Conservation (phyloP, 2,888 invertebrate genomes). For the Anoplius nigerrimus region DNA sequence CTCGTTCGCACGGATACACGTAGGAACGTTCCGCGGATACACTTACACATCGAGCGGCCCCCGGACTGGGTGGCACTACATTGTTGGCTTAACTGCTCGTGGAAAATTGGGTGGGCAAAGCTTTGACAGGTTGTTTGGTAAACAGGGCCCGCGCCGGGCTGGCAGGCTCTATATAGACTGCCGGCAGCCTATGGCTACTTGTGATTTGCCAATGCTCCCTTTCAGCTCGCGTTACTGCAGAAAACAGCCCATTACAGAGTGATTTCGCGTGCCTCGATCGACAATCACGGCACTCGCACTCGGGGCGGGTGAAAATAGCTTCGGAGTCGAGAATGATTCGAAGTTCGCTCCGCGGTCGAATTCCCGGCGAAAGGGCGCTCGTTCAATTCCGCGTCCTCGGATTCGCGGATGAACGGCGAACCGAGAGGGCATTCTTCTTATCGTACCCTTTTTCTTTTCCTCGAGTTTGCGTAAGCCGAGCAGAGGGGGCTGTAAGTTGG, state of each 20-base stretch:
- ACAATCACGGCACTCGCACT: slow-evolving; percentile 5
- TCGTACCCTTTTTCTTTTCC: too few species aligned
- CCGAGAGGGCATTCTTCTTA: too few species aligned
- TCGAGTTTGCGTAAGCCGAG: too few species aligned
- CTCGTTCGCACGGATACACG: slow-evolving; percentile 24
- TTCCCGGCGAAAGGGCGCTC: too few species aligned
- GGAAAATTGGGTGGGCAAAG: slow-evolving; percentile 62
- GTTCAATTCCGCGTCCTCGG: too few species aligned
- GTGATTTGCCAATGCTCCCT: slow-evolving; percentile 46
- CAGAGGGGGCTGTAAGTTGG: too few species aligned
- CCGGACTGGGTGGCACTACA: slow-evolving; percentile 51
- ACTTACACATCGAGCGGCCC: slow-evolving; percentile 22
- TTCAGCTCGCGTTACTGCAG: slow-evolving; percentile 34
- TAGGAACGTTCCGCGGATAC: too few species aligned
- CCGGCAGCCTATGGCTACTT: slow-evolving; percentile 37
- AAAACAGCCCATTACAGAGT: slow-evolving; percentile 42
- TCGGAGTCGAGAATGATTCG: too few species aligned
- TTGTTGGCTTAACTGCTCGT: slow-evolving; percentile 59
- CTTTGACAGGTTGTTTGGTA: slow-evolving; percentile 64
- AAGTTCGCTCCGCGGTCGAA: too few species aligned
- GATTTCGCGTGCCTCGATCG: neutral
- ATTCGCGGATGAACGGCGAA: neutral
- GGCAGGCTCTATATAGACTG: slow-evolving; percentile 48
- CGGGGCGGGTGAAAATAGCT: neutral
- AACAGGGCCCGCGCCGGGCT: slow-evolving; percentile 54